Base-by-base conservation (phyloP, 2,888 invertebrate genomes). In the Diplazon laetatorius region DNA sequence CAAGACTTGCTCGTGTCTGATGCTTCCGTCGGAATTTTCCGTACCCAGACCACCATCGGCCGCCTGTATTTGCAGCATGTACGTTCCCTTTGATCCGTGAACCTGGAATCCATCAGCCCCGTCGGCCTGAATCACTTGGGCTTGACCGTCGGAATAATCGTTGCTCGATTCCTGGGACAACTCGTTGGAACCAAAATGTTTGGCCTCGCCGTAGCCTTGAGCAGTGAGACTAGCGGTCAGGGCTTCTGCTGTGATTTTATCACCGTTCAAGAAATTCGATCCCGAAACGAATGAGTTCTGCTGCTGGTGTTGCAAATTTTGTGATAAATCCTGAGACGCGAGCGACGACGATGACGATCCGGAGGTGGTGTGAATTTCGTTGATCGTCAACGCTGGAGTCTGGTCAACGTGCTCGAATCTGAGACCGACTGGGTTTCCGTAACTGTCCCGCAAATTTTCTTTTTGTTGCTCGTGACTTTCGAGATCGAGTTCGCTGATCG, bases 31-130 rank as follows among this genome's bases (percentile, higher is more conserved):
- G 3, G 91, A 91, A 18, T 90, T 89, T 78, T 92, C 92, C 0
- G 92, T 92, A 82, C 88, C 92, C 0, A 89, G 85, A 85, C 91
- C 87, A 10, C 93, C 93, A 82, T 94, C 93, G 0, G 95, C 94
- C 0, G 95, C 92, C 86, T 96, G 96, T 60, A 96, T 96, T 88
- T 97, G 96, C 12, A 97, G 91, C 0, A 95, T 94, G 87, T 96
- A 97, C 2, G 93, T 93, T 0, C 94, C 94, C 14, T 93, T 92
- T 25, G 93, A 92, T 0, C 93, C 94, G 44, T 91, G 90, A 59
- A 91, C 87, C 77, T 91, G 89, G 71, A 90, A 90, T 1, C 87
- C 89, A 55, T 90, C 88, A 2, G 84, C 73, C 1, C 86, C 86
- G 8, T 86, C 84, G 0, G 85, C 78, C 1, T 86, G 77, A 14